Base-by-base conservation (phyloP, 2,113 vertebrate genomes). In the Eonycteris spelaea region DNA sequence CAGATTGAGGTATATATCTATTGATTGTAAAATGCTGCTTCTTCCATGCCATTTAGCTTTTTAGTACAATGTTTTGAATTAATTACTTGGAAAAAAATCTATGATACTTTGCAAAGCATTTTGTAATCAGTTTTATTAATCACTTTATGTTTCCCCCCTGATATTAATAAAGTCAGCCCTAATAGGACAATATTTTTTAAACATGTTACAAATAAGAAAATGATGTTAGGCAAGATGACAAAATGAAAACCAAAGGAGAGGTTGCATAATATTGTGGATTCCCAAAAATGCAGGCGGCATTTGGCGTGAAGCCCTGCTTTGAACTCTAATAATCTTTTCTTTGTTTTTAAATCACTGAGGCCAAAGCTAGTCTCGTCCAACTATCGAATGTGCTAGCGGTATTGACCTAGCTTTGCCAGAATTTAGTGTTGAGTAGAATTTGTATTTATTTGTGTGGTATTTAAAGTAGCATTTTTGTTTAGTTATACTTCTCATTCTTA, bases 51-150 rank as follows among this genome's bases (percentile, higher is more conserved):
- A 35, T 16, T 94, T 75, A 38, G 70, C 28, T 63, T 80, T 87
- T 90, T 63, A 92, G 65, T 35, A 87, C 86, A 71, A n/a, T 68
- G 63, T 75, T 92, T 96, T 82, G 73, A 92, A 95, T 92, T 87
- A 94, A 75, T 92, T 68, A 77, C 24, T 95, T 85, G 70, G 45
- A 87, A 77, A 95, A 96, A 95, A 96, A 90, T 65, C 79, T 82
- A 51, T 91, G 90, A 55, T 71, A 55, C 55, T 73, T 89, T 92
- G 61, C n/a, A 86, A 90, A 82, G 9, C 10, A 51, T 71, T 90
- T 91, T 74, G 93, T 78, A 51, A 95, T 95, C 28, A 65, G 16
- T 90, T 95, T 83, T 91, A 83, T 86, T n/a, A 84, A 73, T 86
- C 30, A 65, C 43, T 89, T 90, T 63, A 33, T 75, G 8, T 73